A percentile compares a stretch with the other conserved stretches of the same genome.
phyloP scores from a whole-genome alignment of 2,113 vertebrate species.

The Paramormyrops kingsleyae region DNA sequence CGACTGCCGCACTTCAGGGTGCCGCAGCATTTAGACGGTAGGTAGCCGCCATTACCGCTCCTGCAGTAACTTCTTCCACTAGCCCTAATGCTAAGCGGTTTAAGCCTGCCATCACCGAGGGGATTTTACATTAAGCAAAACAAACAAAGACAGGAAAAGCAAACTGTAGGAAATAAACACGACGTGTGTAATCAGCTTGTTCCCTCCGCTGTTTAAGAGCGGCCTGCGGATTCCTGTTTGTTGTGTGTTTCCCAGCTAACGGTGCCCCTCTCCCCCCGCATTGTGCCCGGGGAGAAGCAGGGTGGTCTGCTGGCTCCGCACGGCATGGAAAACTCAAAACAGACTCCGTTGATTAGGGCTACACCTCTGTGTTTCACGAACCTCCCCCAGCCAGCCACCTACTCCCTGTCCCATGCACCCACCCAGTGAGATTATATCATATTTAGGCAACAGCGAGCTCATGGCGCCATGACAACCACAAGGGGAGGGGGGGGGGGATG shows the following conservation, averaged over 20 bases:
- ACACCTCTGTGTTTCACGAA: neutral
- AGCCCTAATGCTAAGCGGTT: neutral
- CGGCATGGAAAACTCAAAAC: slow-evolving; percentile 9
- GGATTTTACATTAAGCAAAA: neutral
- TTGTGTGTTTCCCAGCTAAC: neutral
- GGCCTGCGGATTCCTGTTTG: neutral
- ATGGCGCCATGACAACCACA: neutral
- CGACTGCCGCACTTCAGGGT: neutral
- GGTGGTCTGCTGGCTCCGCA: neutral
- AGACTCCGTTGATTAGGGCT: neutral
- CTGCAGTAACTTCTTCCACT: neutral
- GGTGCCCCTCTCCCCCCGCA: neutral
- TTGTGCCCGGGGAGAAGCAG: neutral
- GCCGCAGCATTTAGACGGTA: neutral
- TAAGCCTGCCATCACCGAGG: neutral
- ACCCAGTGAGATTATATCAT: neutral
- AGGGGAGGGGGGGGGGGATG: neutral
- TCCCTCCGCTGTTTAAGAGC: neutral
- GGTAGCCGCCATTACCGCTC: neutral
- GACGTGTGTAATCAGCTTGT: neutral
- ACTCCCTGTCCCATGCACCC: neutral
- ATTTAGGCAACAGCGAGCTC: neutral
- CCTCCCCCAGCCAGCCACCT: neutral
- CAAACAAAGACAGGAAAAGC: neutral
- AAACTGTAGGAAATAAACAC: neutral